Evolutionary conservation across 1,140 invertebrate species (phyloP), one percentile per base, ranked within the genome.

Genomic region (Bombus confusus): DNA sequence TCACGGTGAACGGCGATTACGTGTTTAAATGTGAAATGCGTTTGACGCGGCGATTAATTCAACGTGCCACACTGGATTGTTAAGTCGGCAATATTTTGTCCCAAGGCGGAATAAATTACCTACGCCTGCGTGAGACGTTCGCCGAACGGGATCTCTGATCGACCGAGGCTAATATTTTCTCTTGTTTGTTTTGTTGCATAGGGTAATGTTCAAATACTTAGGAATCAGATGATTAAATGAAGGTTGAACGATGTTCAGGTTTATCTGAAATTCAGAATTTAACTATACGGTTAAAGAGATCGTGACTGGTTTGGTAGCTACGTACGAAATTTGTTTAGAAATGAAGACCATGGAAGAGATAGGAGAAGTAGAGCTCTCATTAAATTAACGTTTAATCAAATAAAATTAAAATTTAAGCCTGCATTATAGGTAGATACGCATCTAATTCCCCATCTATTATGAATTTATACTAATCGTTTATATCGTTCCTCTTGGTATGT

Each of bases 401-500:
- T 52, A 52, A 52, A 52, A 0, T 52, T 52, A 22, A 52, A 52
- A 22, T 52, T 52, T 52, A 52, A 52, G 47, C 18, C 47, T 52
- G 6, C 8, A 22, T 22, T 22, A 22, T 52, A 52, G 18, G 18
- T 22, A 8, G 47, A 2, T 18, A 0, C 47, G 47, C 18, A 1
- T 22, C 18, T 18, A 22, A n/a, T 69, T 71, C 37, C 15, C 34
- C 34, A 37, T 71, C n/a, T 47, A 10, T 37, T 79, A n/a, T 25
- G 66, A 84, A 78, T 79, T 83, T 68, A 47, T 84, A 72, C 59
- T 71, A 84, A 62, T 79, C 75, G 64, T 57, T 47, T 34, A 37
- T 47, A 37, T 57, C 57, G 73, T 76, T 83, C 22, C 52, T 22
- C 37, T 84, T 59, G 66, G 39, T 62, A n/a, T 47, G 10, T 41